Conservation (phyloP, 2,888 invertebrate species). For the Spilarctia lutea region DNA sequence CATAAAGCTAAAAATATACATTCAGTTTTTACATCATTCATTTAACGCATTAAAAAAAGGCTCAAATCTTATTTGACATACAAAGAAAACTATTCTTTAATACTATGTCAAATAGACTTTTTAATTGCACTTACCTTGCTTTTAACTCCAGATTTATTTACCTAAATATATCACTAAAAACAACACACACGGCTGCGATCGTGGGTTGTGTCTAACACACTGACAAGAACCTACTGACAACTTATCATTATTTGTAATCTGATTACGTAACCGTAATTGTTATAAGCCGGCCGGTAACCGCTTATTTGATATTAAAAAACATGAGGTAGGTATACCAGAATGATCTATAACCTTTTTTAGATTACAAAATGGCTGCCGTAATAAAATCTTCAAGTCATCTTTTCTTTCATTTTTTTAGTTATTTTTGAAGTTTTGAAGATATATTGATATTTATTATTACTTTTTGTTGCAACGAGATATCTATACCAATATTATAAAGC, state of each 20-base stretch:
- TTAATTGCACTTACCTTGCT: not conserved
- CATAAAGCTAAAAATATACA: not conserved
- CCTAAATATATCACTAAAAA: not conserved
- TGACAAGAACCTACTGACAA: slow-evolving; percentile 1
- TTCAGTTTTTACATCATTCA: not conserved
- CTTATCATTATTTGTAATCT: not conserved
- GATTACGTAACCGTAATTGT: slow-evolving; percentile 3
- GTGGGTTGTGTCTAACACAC: not conserved
- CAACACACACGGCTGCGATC: not conserved
- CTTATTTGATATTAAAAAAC: not conserved
- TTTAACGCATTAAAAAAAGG: not conserved
- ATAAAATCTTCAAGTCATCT: not conserved
- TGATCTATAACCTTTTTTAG: not conserved
- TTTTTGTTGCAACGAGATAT: too few relatives aligned
- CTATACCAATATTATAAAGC: too few relatives aligned
- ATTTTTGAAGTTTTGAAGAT: not conserved
- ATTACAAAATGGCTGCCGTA: not conserved
- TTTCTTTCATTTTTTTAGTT: not conserved
- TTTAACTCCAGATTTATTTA: not conserved
- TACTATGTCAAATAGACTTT: not conserved
- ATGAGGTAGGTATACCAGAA: not conserved
- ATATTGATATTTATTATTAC: not conserved
- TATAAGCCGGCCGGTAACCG: not conserved
- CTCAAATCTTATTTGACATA: not conserved
- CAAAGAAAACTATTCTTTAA: not conserved